Base-by-base conservation (phyloP, 2,888 invertebrate genomes). In the Caenorhabditis sinica region DNA sequence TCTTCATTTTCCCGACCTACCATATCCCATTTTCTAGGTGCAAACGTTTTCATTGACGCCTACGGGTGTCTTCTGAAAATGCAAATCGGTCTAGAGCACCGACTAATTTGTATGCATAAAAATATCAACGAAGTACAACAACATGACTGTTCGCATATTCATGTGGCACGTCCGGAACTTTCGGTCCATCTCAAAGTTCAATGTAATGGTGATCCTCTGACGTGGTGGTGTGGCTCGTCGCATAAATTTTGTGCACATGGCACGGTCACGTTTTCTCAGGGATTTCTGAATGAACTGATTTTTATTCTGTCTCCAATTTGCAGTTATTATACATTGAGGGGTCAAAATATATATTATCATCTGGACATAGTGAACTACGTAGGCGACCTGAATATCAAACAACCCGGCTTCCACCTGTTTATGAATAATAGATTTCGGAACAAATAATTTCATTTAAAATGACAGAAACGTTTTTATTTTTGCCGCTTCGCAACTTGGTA, bases 71-170 rank as follows among this genome's bases (percentile, higher is more conserved):
- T 13, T 25, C 25, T 25, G 4, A 25, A 9, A 25, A 69, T 69
- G 69, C n/a, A 17, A 69, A 56, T 69, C 8, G 36, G 40, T 56
- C 56, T 56, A 69, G 25, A 30, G 56, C 40, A 43, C 45, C 17
- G 23, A 25, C 49, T 49, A 33, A 33, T 30, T 63, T 23, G 5
- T 68, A 68, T 56, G 53, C 45, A 61, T 49, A 51, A 61, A 61
- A 51, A 45, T 17, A 53, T 40, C 23, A 8, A 40, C 13, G 23
- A 40, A 51, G 66, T 65, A 20, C 53, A 58, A 8, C 61, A 51
- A 11, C 23, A 61, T 56, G 53, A 43, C 53, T 79, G 63, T 79
- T 72, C 71, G 56, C 80, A 80, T 80, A 80, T 80, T 80, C 72
- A 80, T 80, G 72, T 72, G 56, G 8, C 17, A 4, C 33, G 56